phyloP scores from a whole-genome alignment of 2,797 vertebrate species.

The Gila robusta region DNA sequence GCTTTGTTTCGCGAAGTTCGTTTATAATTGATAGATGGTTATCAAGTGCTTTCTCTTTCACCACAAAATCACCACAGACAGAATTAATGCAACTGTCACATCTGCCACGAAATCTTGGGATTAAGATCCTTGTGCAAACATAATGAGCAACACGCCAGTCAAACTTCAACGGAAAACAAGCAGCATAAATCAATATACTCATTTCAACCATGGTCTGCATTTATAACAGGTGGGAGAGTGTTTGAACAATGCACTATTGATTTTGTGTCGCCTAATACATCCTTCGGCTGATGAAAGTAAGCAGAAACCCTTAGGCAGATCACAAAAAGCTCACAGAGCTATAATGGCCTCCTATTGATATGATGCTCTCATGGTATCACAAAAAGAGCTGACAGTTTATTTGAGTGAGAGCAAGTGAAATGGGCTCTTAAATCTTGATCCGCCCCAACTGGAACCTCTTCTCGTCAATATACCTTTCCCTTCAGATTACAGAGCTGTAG shows the following conservation, averaged over 20 bases:
- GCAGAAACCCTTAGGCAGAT: slow-evolving; percentile 17
- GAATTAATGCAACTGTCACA: slow-evolving; percentile 27
- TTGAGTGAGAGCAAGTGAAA: slow-evolving; percentile 14
- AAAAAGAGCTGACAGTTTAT: slow-evolving; percentile 41
- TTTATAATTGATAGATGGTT: not conserved
- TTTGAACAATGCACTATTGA: slow-evolving; percentile 50
- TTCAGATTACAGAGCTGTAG: slow-evolving; percentile 19
- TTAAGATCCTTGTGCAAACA: slow-evolving; percentile 33
- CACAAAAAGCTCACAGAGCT: slow-evolving; percentile 29
- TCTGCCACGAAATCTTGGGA: slow-evolving; percentile 7
- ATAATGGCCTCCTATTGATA: slow-evolving; percentile 20
- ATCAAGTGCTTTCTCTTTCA: not conserved
- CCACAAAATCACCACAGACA: not conserved
- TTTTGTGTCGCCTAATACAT: slow-evolving; percentile 28
- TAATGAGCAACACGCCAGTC: slow-evolving; percentile 31
- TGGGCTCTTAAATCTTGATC: slow-evolving; percentile 28
- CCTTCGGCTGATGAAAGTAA: slow-evolving; percentile 23
- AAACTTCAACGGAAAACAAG: slow-evolving; percentile 33
- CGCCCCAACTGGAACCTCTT: slow-evolving; percentile 34
- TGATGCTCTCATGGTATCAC: slow-evolving; percentile 14
- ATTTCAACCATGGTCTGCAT: slow-evolving; percentile 39
- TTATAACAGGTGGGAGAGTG: slow-evolving; percentile 37
- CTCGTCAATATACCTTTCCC: slow-evolving; percentile 26
- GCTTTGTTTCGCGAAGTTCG: not conserved
- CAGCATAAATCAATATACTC: slow-evolving; percentile 18